phyloP scores from a whole-genome alignment of 2,888 invertebrate species.

The Tromatobia lineatoria region DNA sequence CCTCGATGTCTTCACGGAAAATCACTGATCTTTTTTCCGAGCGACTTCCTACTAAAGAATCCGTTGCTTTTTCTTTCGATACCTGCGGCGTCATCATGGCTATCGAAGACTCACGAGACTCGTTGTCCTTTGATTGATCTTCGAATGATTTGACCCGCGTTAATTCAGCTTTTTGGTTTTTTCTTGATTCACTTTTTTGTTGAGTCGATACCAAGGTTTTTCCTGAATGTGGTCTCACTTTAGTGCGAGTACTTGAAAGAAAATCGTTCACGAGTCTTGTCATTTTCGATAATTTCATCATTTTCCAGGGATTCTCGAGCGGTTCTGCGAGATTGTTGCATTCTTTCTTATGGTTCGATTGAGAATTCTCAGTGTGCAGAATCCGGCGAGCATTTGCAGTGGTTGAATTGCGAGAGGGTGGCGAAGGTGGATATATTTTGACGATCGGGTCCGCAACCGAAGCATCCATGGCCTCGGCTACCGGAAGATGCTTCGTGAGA shows the following conservation, averaged over 20 bases:
- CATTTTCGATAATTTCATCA: slow-evolving; percentile 66
- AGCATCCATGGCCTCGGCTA: slow-evolving; percentile 14
- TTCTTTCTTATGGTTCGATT: slow-evolving; percentile 14
- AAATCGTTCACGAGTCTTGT: slow-evolving; percentile 69
- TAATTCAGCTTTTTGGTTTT: neutral
- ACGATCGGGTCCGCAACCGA: slow-evolving; percentile 65
- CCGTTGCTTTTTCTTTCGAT: slow-evolving; percentile 2
- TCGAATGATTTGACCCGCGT: slow-evolving; percentile 15
- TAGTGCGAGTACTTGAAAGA: slow-evolving; percentile 60
- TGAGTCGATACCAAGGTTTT: neutral
- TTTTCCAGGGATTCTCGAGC: neutral
- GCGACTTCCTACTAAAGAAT: neutral
- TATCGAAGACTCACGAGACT: slow-evolving; percentile 2
- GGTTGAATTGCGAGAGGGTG: slow-evolving; percentile 43
- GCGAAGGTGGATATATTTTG: slow-evolving; percentile 62
- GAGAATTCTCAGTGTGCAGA: slow-evolving; percentile 13
- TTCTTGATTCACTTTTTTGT: neutral
- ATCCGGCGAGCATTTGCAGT: neutral
- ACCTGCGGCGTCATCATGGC: neutral
- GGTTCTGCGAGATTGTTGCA: neutral
- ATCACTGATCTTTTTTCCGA: slow-evolving; percentile 42
- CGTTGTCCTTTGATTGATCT: neutral
- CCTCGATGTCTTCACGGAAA: slow-evolving; percentile 53
- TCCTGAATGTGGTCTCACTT: slow-evolving; percentile 33
- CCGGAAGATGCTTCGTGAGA: slow-evolving; percentile 21